Conservation (phyloP, 2,888 invertebrate species). For the Lycophotia porphyrea region DNA sequence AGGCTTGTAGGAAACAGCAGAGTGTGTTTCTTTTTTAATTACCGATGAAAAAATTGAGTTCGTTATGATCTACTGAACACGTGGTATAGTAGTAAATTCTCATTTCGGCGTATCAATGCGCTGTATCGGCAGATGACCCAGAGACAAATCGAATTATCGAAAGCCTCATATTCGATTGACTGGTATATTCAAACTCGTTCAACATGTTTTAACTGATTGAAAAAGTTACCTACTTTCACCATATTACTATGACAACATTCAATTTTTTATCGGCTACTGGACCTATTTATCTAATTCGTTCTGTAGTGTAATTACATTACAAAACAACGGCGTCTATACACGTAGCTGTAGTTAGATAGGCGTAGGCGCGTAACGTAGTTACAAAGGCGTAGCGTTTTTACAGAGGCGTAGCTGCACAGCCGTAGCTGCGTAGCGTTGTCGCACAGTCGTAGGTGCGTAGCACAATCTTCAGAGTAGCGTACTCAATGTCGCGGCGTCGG, state of each 20-base stretch:
- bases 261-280: not conserved
- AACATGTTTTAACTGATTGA: not conserved
- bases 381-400: not conserved
- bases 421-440: not conserved
- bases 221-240: conserved; percentile 5
- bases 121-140: not conserved
- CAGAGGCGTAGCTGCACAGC: not conserved
- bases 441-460: not conserved
- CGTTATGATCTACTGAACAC: too few relatives aligned
- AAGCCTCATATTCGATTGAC: not conserved
- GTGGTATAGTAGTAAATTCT: not conserved
- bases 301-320: not conserved
- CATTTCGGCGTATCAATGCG: not conserved
- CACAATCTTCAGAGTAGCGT: not conserved
- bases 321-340: not conserved
- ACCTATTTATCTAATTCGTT: not conserved
- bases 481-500: not conserved
- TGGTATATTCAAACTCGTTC: conserved; percentile 4
- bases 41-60: too few relatives aligned
- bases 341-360: not conserved
- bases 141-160: conserved; percentile 7
- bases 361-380: conserved; percentile 5
- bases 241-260: not conserved
- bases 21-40: too few relatives aligned
- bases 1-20: too few relatives aligned